Percentiles rank a stretch among this genome's conserved stretches.
These are phyloP conservation scores for Hemithea aestivaria DNA, from an alignment of 2,888 invertebrate species.

Conservation along the genomic window DNA sequence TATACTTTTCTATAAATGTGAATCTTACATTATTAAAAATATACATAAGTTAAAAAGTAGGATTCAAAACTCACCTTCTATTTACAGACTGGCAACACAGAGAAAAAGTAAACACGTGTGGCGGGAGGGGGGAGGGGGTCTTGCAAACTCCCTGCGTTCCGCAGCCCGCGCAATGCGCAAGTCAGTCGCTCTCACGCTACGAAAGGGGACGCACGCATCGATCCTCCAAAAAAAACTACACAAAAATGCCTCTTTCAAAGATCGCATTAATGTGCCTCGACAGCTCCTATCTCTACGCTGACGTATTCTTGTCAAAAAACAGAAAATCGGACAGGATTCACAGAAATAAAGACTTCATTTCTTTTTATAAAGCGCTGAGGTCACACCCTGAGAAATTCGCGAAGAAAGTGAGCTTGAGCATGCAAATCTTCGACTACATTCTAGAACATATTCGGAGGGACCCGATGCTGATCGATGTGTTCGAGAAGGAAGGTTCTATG, in stretches of 20 bases:
- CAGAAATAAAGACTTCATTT: slow-evolving; percentile 3
- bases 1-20: too few relatives aligned
- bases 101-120: too few relatives aligned
- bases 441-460: slow-evolving; percentile 13
- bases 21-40: too few relatives aligned
- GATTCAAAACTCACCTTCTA: too few relatives aligned
- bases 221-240: not conserved
- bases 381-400: slow-evolving; percentile 14
- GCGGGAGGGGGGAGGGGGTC: not conserved
- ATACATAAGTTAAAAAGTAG: too few relatives aligned
- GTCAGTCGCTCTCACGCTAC: slow-evolving; percentile 9
- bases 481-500: slow-evolving; percentile 5
- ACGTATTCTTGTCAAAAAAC: slow-evolving; percentile 12
- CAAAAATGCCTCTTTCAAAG: slow-evolving; percentile 20
- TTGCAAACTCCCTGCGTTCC: not conserved
- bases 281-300: slow-evolving; percentile 14
- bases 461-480: slow-evolving; percentile 5
- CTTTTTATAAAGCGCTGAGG: slow-evolving; percentile 11
- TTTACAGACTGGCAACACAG: too few relatives aligned
- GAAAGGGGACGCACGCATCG: slow-evolving; percentile 6
- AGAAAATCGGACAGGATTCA: slow-evolving; percentile 9
- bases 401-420: slow-evolving; percentile 14
- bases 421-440: slow-evolving; percentile 23
- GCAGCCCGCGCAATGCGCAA: too few relatives aligned
- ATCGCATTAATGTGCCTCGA: slow-evolving; percentile 21